Evolutionary conservation across 1,140 invertebrate genomes (phyloP).

Genomic region (Zeugodacus cucurbitae): DNA sequence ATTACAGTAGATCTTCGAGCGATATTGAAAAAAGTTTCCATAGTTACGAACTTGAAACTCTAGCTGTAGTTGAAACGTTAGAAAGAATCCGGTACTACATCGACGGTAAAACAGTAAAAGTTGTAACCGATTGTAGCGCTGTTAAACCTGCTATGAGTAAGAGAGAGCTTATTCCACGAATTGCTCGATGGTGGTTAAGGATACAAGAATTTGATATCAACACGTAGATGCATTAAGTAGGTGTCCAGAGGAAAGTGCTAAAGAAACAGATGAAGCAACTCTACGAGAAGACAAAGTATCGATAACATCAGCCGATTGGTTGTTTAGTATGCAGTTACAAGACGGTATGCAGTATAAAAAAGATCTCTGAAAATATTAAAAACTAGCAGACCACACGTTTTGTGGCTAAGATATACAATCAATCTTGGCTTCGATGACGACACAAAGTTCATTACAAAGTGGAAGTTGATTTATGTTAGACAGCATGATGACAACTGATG

Average conservation of each 20-base stretch:
- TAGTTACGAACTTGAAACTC: conserved; percentile 49
- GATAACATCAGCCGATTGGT: neutral
- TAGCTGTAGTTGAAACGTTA: conserved; percentile 42
- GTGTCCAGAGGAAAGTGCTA: neutral
- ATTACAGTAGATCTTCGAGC: neutral
- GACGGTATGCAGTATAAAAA: too few species aligned
- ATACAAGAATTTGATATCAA: conserved; percentile 41
- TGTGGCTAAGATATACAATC: too few species aligned
- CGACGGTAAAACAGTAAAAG: conserved; percentile 59
- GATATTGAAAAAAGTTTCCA: conserved; percentile 45
- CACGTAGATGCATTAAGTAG: conserved; percentile 43
- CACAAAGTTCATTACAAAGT: too few species aligned
- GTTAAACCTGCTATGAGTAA: conserved; percentile 58
- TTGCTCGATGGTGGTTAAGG: conserved; percentile 59
- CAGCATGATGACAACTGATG: too few species aligned
- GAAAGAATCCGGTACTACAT: conserved; percentile 56
- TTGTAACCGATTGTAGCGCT: conserved; percentile 58
- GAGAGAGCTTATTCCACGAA: conserved; percentile 49
- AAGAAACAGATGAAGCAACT: neutral
- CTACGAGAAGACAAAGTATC: neutral
- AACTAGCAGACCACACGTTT: too few species aligned
- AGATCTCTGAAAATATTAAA: neutral
- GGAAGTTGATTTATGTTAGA: too few species aligned
- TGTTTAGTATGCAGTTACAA: neutral
- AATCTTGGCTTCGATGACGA: too few species aligned